These are phyloP conservation scores for Morpho deidamia DNA, from an alignment of 2,888 invertebrate species.

Conservation along the genomic window DNA sequence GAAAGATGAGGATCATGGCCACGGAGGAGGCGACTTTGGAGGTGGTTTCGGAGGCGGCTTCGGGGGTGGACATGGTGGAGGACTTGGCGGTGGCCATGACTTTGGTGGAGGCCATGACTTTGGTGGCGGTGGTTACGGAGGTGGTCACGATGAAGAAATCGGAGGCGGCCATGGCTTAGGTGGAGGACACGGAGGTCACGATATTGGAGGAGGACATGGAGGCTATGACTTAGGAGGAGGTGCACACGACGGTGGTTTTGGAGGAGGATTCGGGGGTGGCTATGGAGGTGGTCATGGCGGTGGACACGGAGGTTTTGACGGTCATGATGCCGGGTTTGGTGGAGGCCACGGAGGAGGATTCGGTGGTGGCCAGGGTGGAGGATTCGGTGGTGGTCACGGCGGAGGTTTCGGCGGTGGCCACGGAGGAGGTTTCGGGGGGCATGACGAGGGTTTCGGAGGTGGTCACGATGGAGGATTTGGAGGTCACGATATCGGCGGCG, in stretches of 20 bases:
- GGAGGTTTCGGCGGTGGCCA: constrained; percentile 26
- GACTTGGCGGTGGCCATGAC: constrained; percentile 15
- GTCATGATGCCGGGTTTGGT: constrained; percentile 20
- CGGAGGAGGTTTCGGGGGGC: constrained; percentile 24
- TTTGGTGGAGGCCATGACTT: constrained; percentile 5
- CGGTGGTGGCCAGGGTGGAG: constrained; percentile 31
- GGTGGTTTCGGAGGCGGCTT: constrained; percentile 34
- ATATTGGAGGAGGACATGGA: not conserved
- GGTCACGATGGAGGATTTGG: constrained; percentile 27
- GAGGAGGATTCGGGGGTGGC: constrained; percentile 26
- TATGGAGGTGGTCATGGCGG: constrained; percentile 10
- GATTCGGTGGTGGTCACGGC: constrained; percentile 31
- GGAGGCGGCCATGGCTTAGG: constrained; percentile 23
- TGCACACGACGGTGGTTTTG: constrained; percentile 24
- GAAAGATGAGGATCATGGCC: constrained; percentile 37
- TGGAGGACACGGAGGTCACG: constrained; percentile 26
- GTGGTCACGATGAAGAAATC: constrained; percentile 30
- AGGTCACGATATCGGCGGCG: constrained; percentile 33
- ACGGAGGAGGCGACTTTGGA: constrained; percentile 35
- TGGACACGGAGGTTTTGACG: constrained; percentile 25
- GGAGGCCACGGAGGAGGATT: constrained; percentile 30
- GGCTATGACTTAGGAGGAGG: not conserved
- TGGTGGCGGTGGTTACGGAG: constrained; percentile 8
- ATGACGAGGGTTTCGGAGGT: constrained; percentile 17
- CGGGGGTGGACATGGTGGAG: constrained; percentile 22